phyloP scores from a whole-genome alignment of 2,113 vertebrate species.

The Passer domesticus region DNA sequence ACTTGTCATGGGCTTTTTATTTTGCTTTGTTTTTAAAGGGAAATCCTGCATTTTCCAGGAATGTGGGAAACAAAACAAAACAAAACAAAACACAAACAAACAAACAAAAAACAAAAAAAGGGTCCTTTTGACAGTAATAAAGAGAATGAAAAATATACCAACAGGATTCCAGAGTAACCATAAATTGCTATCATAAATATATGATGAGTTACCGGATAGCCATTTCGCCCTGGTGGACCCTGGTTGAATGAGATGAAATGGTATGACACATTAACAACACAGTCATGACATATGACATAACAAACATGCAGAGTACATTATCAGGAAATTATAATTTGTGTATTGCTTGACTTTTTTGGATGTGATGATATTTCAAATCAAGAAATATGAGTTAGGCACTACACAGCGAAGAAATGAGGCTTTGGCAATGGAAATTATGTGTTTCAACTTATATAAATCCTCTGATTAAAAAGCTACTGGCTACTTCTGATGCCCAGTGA shows the following conservation, averaged over 20 bases:
- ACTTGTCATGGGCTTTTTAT: neutral
- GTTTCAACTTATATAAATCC: neutral
- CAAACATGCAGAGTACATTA: constrained; percentile 38
- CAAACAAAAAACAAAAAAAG: neutral
- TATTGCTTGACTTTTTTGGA: neutral
- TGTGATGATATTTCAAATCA: neutral
- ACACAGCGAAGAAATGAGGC: neutral
- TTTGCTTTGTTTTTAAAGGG: neutral
- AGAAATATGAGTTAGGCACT: neutral
- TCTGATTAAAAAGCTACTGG: neutral
- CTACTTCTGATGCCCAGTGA: neutral
- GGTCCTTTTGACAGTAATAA: neutral
- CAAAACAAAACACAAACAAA: neutral
- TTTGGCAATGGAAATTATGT: neutral
- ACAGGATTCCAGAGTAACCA: neutral
- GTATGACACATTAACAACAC: constrained; percentile 61
- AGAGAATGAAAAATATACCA: neutral
- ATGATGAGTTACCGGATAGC: constrained; percentile 62
- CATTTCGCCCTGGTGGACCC: constrained; percentile 72
- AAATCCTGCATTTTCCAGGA: neutral
- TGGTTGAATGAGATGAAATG: constrained; percentile 71
- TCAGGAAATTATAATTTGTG: neutral
- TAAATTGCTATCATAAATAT: constrained; percentile 30
- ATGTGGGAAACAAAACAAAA: neutral
- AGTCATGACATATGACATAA: constrained; percentile 36